These are phyloP conservation scores for Nothobranchius furzeri DNA, from an alignment of 2,113 vertebrate species.

Conservation along the genomic window DNA sequence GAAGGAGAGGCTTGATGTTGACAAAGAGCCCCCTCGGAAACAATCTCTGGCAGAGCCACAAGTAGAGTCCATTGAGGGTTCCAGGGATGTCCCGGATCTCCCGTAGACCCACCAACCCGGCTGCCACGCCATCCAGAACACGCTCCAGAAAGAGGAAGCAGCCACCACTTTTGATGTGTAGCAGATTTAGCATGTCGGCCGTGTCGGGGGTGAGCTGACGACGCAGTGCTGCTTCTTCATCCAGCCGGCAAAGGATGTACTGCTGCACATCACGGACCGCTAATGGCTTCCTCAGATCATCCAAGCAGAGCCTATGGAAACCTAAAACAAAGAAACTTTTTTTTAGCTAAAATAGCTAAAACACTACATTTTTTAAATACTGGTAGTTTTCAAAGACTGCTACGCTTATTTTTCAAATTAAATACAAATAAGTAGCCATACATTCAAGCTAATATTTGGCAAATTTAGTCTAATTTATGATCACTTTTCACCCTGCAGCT, in stretches of 20 bases:
- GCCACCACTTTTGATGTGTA: constrained; percentile 85
- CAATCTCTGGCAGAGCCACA: constrained; percentile 85
- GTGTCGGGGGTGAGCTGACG: constrained; percentile 82
- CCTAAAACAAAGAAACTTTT: constrained; percentile 61
- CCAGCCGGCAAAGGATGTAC: constrained; percentile 83
- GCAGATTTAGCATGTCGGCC: constrained; percentile 83
- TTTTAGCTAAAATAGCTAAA: not conserved
- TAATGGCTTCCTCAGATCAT: constrained; percentile 80
- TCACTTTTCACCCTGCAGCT: too few relatives aligned
- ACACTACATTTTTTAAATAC: too few relatives aligned
- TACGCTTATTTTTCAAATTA: too few relatives aligned
- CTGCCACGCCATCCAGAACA: constrained; percentile 81
- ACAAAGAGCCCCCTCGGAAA: constrained; percentile 79
- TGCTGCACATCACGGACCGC: constrained; percentile 81
- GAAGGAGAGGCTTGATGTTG: constrained; percentile 75
- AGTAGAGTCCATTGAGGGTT: constrained; percentile 83
- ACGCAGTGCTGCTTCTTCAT: constrained; percentile 76
- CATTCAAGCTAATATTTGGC: too few relatives aligned
- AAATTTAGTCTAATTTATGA: too few relatives aligned
- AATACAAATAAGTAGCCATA: too few relatives aligned
- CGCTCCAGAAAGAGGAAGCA: constrained; percentile 85
- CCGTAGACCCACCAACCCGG: constrained; percentile 72
- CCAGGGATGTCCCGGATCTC: constrained; percentile 85
- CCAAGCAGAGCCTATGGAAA: constrained; percentile 79
- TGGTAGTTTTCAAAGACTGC: too few relatives aligned